Evolutionary conservation across 2,797 vertebrate species (phyloP).

Genomic region (Pseudochromis fuscus): DNA sequence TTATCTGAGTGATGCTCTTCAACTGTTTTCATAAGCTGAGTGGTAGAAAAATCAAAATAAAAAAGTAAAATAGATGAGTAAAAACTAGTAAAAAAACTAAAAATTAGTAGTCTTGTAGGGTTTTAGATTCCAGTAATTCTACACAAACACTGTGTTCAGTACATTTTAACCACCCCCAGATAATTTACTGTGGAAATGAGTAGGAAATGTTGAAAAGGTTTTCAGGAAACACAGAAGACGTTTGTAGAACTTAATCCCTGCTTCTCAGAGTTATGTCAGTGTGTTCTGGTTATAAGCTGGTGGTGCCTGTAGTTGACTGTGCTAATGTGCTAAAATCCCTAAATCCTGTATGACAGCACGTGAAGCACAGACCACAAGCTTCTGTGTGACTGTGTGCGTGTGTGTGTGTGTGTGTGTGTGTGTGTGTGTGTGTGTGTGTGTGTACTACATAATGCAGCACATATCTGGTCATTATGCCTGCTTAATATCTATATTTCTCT

Average conservation of each 20-base stretch:
- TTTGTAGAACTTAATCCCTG: conserved; percentile 27
- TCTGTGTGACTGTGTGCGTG: neutral
- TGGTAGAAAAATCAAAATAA: too few species aligned
- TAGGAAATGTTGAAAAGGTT: conserved; percentile 3
- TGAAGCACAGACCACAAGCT: conserved; percentile 21
- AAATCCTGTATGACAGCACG: conserved; percentile 57
- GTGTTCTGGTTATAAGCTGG: conserved; percentile 35
- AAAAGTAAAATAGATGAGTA: neutral
- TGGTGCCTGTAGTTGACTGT: conserved; percentile 40
- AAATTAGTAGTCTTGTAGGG: neutral
- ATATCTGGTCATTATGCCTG: too few species aligned
- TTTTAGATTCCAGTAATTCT: neutral
- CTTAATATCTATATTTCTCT: too few species aligned
- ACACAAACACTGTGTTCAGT: neutral
- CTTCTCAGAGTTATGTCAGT: conserved; percentile 16
- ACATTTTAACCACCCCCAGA: too few species aligned
- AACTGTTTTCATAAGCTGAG: too few species aligned
- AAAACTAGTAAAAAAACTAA: neutral
- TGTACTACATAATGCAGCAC: too few species aligned
- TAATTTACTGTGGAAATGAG: neutral
- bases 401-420: neutral
- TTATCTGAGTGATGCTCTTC: too few species aligned
- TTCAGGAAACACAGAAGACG: conserved; percentile 23
- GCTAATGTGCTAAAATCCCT: conserved; percentile 61
- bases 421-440: too few species aligned